Percentiles rank a stretch among this genome's conserved stretches.
phyloP scores from a whole-genome alignment of 2,888 invertebrate genomes.

The Hyles lineata region DNA sequence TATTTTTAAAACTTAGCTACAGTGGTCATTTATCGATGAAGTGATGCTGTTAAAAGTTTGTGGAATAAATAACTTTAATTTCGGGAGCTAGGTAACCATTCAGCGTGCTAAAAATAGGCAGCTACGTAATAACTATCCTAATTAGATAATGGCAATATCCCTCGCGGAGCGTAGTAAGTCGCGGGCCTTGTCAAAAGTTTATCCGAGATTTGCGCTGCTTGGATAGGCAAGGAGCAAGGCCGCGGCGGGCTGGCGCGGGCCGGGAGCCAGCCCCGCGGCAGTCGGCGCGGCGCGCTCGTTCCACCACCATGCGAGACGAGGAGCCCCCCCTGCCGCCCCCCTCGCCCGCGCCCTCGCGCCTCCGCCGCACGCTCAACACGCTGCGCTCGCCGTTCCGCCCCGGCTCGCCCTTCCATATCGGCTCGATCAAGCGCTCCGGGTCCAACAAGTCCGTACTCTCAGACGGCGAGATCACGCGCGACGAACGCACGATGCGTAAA shows the following conservation, averaged over 20 bases:
- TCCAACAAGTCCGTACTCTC: conserved; percentile 77
- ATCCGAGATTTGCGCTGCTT: conserved; percentile 66
- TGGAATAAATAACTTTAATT: neutral
- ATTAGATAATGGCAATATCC: conserved; percentile 32
- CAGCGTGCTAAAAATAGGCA: neutral
- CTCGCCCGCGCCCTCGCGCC: conserved; percentile 66
- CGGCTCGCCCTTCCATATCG: conserved; percentile 82
- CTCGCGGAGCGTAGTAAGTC: conserved; percentile 23
- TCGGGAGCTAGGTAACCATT: neutral
- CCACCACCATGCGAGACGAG: conserved; percentile 71
- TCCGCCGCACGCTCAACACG: conserved; percentile 79
- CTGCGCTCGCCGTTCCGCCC: conserved; percentile 81
- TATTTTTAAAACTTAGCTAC: too few relatives aligned
- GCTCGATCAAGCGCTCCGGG: conserved; percentile 75
- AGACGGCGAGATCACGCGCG: conserved; percentile 79
- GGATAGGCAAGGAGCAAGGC: conserved; percentile 70
- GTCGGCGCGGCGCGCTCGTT: conserved; percentile 62
- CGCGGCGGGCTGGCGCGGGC: conserved; percentile 41
- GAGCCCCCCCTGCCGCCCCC: conserved; percentile 64
- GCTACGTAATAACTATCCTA: conserved; percentile 24
- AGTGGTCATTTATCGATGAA: too few relatives aligned
- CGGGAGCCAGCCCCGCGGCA: conserved; percentile 56
- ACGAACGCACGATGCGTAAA: conserved; percentile 82
- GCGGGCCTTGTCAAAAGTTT: conserved; percentile 60
- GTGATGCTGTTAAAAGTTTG: neutral